These are phyloP conservation scores for Spheniscus humboldti DNA, from an alignment of 2,797 vertebrate species.

Conservation along the genomic window DNA sequence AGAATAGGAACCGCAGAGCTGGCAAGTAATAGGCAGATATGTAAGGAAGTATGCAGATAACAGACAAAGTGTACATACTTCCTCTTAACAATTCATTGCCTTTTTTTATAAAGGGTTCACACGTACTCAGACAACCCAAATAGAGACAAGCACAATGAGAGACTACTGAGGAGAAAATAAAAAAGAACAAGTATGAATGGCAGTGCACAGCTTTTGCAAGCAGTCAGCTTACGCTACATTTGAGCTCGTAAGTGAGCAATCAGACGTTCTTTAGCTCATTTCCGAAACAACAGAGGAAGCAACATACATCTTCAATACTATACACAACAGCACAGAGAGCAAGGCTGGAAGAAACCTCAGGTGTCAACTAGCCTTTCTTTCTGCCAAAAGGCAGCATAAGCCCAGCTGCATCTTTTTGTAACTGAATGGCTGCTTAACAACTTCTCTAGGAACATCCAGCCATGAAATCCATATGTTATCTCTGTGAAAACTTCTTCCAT, in stretches of 20 bases:
- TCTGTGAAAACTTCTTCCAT: neutral
- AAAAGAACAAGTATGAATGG: conserved; percentile 32
- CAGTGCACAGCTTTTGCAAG: neutral
- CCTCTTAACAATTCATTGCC: neutral
- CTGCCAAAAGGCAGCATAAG: neutral
- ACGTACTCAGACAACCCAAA: conserved; percentile 11
- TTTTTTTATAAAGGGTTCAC: neutral
- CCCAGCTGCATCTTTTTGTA: neutral
- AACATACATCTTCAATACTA: neutral
- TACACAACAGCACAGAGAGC: neutral
- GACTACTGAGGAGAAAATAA: neutral
- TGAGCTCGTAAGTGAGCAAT: conserved; percentile 23
- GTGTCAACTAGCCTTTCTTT: neutral
- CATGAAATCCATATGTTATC: accelerated
- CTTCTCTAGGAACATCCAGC: neutral
- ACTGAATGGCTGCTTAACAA: neutral
- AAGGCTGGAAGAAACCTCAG: neutral
- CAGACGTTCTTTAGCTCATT: neutral
- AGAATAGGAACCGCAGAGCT: neutral
- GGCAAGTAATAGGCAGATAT: neutral
- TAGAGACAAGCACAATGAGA: conserved; percentile 11
- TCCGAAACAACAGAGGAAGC: neutral
- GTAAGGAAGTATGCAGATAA: neutral
- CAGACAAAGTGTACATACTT: neutral
- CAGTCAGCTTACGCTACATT: neutral